Base-by-base conservation (phyloP, 1,140 invertebrate species). In the Lithobius niger region DNA sequence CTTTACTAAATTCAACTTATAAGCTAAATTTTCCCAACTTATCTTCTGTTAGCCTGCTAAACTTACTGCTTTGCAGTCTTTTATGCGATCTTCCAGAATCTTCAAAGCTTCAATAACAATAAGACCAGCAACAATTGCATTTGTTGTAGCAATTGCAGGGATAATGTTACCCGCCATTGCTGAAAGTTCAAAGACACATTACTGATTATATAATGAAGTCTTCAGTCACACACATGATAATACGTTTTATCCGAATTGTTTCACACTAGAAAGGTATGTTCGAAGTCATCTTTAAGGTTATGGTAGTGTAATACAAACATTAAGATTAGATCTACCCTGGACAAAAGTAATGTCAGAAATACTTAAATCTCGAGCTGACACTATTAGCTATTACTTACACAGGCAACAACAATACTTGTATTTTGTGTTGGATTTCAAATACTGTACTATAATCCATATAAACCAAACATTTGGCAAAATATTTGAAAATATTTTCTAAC, bases 111-210 rank as follows among this genome's bases (percentile, higher is more conserved):
- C 82, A 27, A 97, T 74, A 0, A 98, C 89, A 18, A 95, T 87
- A 2, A 98, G 72, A 0, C 93, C 96, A 22, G 93, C 93, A 44
- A 98, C 85, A 57, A 98, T 89, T 0, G 96, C 95, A 69, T 99
- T 99, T 2, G 95, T 97, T 2, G 95, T 96, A 1, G 96, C 95
- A 66, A 99, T 98, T 0, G 96, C 96, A 43, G 96, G 95, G 64
- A 99, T 96, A 57, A 99, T 99, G 64, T 81, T 81, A 1, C 96
- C 95, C 13, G 96, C 96, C 88, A 98, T 97, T 25, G 95, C 88
- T 92, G 68, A 59, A 72, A n/a, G 25, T 21, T 47, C 1, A 15
- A 36, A 36, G n/a, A 36, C 6, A 36, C n/a, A 36, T 36, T 36
- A 36, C n/a, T n/a, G n/a, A 10, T 36, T 36, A 36, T 36, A 36